Conservation (phyloP, 37 sponge, comb jelly and placozoan species). For the Ianthella basta region DNA sequence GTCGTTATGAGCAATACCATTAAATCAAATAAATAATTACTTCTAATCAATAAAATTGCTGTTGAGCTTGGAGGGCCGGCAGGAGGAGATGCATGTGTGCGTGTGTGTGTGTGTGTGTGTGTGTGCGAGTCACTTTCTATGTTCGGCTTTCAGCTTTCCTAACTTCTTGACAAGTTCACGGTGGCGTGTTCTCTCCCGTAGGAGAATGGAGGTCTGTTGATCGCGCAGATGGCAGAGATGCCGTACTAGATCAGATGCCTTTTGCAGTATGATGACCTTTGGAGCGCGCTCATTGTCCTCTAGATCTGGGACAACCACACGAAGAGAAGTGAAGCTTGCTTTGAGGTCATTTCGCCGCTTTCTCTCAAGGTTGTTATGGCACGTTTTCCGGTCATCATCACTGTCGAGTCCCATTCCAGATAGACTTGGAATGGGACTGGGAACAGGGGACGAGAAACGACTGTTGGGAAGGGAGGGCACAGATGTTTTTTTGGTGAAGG, state of each 20-base stretch:
- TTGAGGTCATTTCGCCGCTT: constrained; percentile 85
- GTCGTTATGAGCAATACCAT: too few species aligned
- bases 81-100: background rate
- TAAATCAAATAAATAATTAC: background rate
- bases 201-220: constrained; percentile 8
- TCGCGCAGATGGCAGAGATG: constrained; percentile 31
- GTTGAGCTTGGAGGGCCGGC: constrained; percentile 21
- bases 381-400: constrained; percentile 75
- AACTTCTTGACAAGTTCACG: constrained; percentile 25
- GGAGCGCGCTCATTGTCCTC: constrained; percentile 86
- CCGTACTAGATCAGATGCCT: constrained; percentile 66
- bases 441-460: too few species aligned
- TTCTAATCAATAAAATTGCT: background rate
- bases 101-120: background rate
- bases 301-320: constrained; percentile 71
- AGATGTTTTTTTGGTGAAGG: too few species aligned
- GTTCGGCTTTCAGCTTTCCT: background rate
- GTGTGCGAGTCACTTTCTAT: background rate
- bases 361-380: constrained; percentile 80
- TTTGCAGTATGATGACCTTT: constrained; percentile 80
- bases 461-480: too few species aligned
- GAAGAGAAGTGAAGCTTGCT: constrained; percentile 51
- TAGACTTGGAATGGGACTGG: too few species aligned
- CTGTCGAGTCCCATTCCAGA: background rate
- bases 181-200: constrained; percentile 47